These are phyloP conservation scores for Lophura nycthemera DNA, from an alignment of 2,113 vertebrate genomes.

Conservation along the genomic window DNA sequence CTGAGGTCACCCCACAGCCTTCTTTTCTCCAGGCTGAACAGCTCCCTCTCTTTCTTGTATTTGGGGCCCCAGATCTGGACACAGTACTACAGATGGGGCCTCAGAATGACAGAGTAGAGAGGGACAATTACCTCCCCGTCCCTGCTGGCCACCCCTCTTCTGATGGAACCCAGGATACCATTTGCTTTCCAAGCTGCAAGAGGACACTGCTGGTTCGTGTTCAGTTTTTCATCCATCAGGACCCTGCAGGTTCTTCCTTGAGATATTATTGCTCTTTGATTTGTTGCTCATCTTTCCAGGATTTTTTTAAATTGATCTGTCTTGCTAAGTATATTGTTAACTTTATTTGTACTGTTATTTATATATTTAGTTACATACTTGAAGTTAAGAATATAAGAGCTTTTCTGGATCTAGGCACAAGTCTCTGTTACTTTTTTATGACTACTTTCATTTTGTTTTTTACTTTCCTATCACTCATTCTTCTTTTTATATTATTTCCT, in stretches of 20 bases:
- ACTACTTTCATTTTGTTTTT: conserved; percentile 15
- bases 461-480: background rate
- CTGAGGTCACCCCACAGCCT: no score
- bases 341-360: background rate
- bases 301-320: background rate
- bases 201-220: no score
- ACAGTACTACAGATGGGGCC: no score
- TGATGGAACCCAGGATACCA: no score
- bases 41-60: no score
- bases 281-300: background rate
- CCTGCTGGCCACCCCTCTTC: no score
- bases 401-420: conserved; percentile 13
- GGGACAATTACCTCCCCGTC: no score
- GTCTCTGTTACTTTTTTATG: background rate
- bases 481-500: conserved; percentile 21
- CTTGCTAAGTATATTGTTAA: background rate
- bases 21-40: no score
- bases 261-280: background rate
- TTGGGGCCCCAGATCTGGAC: no score
- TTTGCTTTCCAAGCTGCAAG: no score
- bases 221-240: no score
- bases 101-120: no score
- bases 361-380: conserved; percentile 1
- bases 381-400: conserved; percentile 33
- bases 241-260: background rate